Evolutionary conservation across 2,888 invertebrate species (phyloP), one percentile per base, ranked within the genome.

Genomic region (Teinopalpus imperialis): DNA sequence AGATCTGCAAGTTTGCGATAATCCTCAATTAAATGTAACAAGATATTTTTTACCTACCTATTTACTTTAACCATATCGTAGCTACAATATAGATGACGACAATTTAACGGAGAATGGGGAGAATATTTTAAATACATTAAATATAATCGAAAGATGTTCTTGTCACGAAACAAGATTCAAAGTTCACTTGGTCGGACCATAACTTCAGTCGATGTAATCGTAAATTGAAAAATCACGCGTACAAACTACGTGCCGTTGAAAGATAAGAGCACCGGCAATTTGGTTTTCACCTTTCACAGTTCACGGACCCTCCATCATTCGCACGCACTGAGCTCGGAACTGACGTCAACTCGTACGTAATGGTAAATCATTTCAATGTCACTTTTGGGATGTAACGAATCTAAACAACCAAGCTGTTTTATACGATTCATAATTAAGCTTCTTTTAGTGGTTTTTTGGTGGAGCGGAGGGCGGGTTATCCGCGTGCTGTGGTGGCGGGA

Each of bases 151-250:
- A 41, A 29, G 23, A 35, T 23, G 23, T 41, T 81, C 82, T 73
- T 76, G 82, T 76, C 68, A 73, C 72, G 79, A 81, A 81, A 87
- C 85, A 83, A 85, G 85, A 83, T 83, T 69, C 73, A 82, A 74
- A 82, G 82, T 86, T 86, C 83, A 83, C 76, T 88, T 88, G 87
- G 87, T 87, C 87, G 87, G 87, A 87, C 87, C 87, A 86, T 85
- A 82, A 86, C 80, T 76, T 88, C 87, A 88, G 87, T 87, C 87
- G 73, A 77, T 81, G 81, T 80, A 83, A 79, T 85, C 78, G 81
- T 81, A 82, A 82, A 76, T 74, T 69, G 75, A 67, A 66, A 67
- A 59, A 63, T 58, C 48, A 61, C 69, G 56, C 57, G 61, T 56
- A 56, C 14, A n/a, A 24, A 8, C 26, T 34, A 41, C 13, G 26